Evolutionary conservation across 1,140 invertebrate genomes (phyloP), one percentile per base, ranked within the genome.

Genomic region (Hyphantria cunea): DNA sequence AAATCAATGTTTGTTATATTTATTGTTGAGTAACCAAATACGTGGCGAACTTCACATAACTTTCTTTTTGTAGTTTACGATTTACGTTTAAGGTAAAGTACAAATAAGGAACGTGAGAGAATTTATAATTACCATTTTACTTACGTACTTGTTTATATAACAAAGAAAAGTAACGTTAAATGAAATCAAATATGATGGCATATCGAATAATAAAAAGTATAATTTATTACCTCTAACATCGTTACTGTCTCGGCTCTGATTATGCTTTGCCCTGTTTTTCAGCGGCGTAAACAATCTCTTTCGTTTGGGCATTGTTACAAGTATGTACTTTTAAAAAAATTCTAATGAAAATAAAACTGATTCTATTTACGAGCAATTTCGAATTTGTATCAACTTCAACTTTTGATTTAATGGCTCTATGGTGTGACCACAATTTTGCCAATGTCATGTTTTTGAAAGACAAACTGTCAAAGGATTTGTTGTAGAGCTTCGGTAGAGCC

Each of bases 201-300:
- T 17, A 3, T 42, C 47, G 8, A 25, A 12, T 32, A 39, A 15
- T 52, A 63, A 12, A 32, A 53, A 54, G 50, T 41, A 15, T 33
- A 37, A 9, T 12, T 9, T 25, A 8, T 42, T 49, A 63, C 51
- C 44, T 39, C 47, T 58, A n/a, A 31, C 56, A 67, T 67, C 67
- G 62, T 66, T 77, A 3, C 12, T 54, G 39, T 53, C 44, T 12
- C 50, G 49, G 34, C 8, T 34, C 10, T 6, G 39, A 45, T 50
- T 72, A 70, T 10, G 12, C 52, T 58, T 59, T 64, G 13, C 62
- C 9, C 54, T 75, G 45, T 76, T 77, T 59, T 76, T 83, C 42
- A 76, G 70, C 12, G 80, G 80, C 10, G 82, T 85, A 47, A 85
- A 76, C 56, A 86, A 66, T 72, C 86, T 76, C 53, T 77, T 77